Evolutionary conservation across 2,113 vertebrate species (phyloP), one percentile per base, ranked within the genome.

Genomic region (Nothoprocta pentlandii): DNA sequence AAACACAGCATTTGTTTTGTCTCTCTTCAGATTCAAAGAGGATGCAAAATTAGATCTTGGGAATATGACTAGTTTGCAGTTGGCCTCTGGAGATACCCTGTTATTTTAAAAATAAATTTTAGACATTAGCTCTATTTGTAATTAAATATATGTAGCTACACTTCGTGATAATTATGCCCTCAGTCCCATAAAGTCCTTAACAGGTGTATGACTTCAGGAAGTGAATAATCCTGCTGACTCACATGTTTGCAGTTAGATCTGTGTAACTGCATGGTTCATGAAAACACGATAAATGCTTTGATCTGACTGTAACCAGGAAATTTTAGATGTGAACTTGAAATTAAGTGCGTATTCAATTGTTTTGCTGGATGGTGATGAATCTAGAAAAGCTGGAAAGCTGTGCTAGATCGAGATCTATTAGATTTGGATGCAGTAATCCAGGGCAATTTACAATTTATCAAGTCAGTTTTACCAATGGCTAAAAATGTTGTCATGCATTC

Each of bases 131-230:
- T 39, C 46, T 94, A 63, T 51, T 92, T 95, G 75, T 94, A 93
- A 94, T 96, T 95, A 97, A 96, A 89, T 89, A 93, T 92, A 90
- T 95, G 86, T 75, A 95, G 95, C 85, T 93, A 32, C 17, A 41
- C 86, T 90, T 92, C 67, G 51, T 51, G 64, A n/a, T 96, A 95
- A 95, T 95, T 94, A 95, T 87, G 88, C 87, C 88, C 92, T 90
- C 73, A 68, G 73, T 89, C 92, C 74, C 92, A 75, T 76, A 92
- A 81, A 91, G 92, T 83, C 73, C 44, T 94, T 88, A 97, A 93
- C 94, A 97, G 96, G 93, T 97, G 94, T 89, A 95, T 92, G 49
- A 76, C 44, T 95, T 89, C 53, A 81, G 82, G 94, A 85, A 4
- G 3, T 66, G 88, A 86, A 95, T 74, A 88, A 87, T 89, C 47